phyloP scores from a whole-genome alignment of 2,888 invertebrate species.

The Spisula subtruncata region DNA sequence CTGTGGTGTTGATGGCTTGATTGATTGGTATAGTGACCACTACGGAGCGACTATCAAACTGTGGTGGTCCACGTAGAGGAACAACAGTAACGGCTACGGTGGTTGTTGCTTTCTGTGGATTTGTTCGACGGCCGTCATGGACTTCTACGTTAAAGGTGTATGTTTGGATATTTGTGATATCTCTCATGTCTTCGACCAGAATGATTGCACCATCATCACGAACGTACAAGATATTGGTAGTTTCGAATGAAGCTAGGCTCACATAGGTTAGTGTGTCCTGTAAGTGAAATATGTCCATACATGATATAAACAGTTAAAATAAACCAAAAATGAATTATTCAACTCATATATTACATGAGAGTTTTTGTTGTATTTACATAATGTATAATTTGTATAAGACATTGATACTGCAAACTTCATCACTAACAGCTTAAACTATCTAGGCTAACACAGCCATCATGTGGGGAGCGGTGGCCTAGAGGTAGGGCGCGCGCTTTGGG shows the following conservation, averaged over 20 bases:
- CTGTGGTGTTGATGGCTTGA: slow-evolving; percentile 68
- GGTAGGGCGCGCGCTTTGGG: too few relatives aligned
- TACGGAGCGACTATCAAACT: slow-evolving; percentile 62
- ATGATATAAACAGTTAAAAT: too few relatives aligned
- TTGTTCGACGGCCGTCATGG: slow-evolving; percentile 71
- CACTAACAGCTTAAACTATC: too few relatives aligned
- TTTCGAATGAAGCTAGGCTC: slow-evolving; percentile 48
- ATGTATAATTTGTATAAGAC: neutral
- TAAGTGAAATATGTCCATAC: slow-evolving; percentile 16
- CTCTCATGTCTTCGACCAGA: slow-evolving; percentile 55
- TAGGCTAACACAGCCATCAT: too few relatives aligned
- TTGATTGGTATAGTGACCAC: slow-evolving; percentile 74
- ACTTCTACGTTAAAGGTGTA: slow-evolving; percentile 71
- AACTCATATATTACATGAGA: too few relatives aligned
- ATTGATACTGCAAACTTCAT: too few relatives aligned
- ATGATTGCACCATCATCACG: slow-evolving; percentile 69
- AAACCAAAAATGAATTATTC: too few relatives aligned
- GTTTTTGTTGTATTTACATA: too few relatives aligned
- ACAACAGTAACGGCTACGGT: slow-evolving; percentile 75
- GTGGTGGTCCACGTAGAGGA: slow-evolving; percentile 75
- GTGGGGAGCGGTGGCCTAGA: too few relatives aligned
- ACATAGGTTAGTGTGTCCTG: slow-evolving; percentile 70
- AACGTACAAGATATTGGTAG: slow-evolving; percentile 73
- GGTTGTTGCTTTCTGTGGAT: slow-evolving; percentile 67
- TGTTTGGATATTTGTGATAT: slow-evolving; percentile 14